These are phyloP conservation scores for Aphidoletes aphidimyza DNA, from an alignment of 2,888 invertebrate genomes.

Conservation along the genomic window DNA sequence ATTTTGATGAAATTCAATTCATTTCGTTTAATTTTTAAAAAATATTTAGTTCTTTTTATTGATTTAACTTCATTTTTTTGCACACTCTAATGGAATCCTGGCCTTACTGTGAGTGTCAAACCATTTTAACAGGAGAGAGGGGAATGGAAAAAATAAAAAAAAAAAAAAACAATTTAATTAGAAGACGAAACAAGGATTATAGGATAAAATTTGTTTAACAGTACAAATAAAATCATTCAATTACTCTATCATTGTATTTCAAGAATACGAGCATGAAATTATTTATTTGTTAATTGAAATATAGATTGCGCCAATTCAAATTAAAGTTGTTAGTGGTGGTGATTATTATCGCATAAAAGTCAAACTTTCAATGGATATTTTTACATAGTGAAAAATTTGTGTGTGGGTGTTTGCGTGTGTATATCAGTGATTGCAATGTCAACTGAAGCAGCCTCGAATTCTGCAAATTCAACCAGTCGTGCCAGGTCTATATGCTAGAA, in stretches of 20 bases:
- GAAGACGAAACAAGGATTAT: background rate
- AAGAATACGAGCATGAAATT: too few species aligned
- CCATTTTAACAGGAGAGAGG: background rate
- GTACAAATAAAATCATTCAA: background rate
- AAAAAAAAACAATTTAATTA: conserved; percentile 55
- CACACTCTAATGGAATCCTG: conserved; percentile 59
- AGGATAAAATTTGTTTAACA: background rate
- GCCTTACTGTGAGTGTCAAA: conserved; percentile 58
- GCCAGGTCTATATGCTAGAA: background rate
- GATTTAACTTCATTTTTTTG: conserved; percentile 7
- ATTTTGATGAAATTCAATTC: background rate
- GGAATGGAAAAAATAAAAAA: conserved; percentile 54
- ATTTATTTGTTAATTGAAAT: too few species aligned
- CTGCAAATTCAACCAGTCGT: background rate
- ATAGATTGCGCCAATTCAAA: too few species aligned
- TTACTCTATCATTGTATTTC: background rate
- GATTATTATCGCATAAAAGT: background rate
- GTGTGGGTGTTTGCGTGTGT: background rate
- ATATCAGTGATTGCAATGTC: background rate
- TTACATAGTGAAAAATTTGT: background rate
- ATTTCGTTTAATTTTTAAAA: conserved; percentile 28
- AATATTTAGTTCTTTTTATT: conserved; percentile 47
- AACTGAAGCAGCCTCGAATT: conserved; percentile 3
- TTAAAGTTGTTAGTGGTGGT: background rate
- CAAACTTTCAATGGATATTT: background rate